Evolutionary conservation across 2,797 vertebrate genomes (phyloP).

Genomic region (Enteromius paludinosus): DNA sequence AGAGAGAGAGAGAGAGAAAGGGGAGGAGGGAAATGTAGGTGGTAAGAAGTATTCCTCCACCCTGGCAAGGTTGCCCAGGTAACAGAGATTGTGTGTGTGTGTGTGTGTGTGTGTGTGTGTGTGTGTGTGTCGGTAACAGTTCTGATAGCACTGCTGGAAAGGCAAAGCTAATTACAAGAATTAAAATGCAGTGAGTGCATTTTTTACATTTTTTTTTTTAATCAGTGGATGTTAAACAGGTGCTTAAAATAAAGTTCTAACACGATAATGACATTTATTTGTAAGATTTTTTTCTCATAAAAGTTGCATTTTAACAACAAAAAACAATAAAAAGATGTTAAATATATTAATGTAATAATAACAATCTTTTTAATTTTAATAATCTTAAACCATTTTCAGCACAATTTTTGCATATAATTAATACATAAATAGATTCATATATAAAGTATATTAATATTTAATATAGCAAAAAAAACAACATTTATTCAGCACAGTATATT

Average conservation of each 20-base stretch:
- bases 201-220: not conserved
- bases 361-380: not conserved
- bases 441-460: not conserved
- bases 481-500: not conserved
- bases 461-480: not conserved
- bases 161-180: slow-evolving; percentile 10
- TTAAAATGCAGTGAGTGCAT: not conserved
- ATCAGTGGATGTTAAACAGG: not conserved
- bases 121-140: slow-evolving; percentile 1
- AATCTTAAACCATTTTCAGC: not conserved
- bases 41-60: slow-evolving; percentile 48
- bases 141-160: not conserved
- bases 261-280: not conserved
- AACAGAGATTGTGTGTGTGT: slow-evolving; percentile 40
- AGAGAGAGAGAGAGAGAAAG: slow-evolving; percentile 1
- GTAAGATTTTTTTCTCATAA: not conserved
- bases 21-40: slow-evolving; percentile 30
- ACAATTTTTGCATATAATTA: not conserved
- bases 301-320: not conserved
- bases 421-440: not conserved
- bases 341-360: not conserved
- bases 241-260: too few relatives aligned
- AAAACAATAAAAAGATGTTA: not conserved
- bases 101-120: not conserved
- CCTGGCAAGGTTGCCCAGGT: slow-evolving; percentile 50